Evolutionary conservation across 2,888 invertebrate species (phyloP), one percentile per base, ranked within the genome.

Genomic region (Lomographa bimaculata): DNA sequence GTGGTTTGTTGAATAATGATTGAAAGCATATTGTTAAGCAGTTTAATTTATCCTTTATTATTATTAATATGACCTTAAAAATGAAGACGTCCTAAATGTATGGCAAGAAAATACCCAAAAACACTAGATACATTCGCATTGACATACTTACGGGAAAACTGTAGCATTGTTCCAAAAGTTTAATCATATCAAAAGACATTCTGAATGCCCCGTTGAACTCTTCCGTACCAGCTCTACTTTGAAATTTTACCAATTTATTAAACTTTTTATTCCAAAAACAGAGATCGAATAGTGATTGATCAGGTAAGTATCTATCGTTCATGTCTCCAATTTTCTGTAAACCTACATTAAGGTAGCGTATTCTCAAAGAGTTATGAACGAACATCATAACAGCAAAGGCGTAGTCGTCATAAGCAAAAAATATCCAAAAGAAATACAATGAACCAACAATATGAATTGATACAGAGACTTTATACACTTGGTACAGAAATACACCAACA

Each of bases 271-370:
- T 68, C 83, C 84, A 83, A 38, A 72, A 57, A 2, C 78, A 7
- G 2, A 45, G 48, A 50, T 73, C 57, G 14, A 78, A 72, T 2
- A 74, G 16, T 6, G 67, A 54, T 38, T 70, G 60, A n/a, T 65
- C 60, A 0, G 76, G 72, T 23, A 84, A 54, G 29, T 74, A 71
- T 1, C 68, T 53, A 2, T 61, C 36, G 6, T 77, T 66, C 19
- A 80, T 55, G 0, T 71, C 55, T 1, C 68, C 65, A 1, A 55
- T 38, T 50, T 78, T 81, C 36, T 79, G 63, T 23, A 85, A 50
- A 7, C 79, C 70, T 0, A 78, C 59, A 36, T 84, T 85, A 2
- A 85, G 35, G 18, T 74, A 83, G 10, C 69, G 63, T n/a, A 61
- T 52, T 49, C 84, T 64, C 17, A 71, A 37, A 1, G 62, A 58